phyloP scores from a whole-genome alignment of 2,113 vertebrate species.

The Terrapene triunguis region DNA sequence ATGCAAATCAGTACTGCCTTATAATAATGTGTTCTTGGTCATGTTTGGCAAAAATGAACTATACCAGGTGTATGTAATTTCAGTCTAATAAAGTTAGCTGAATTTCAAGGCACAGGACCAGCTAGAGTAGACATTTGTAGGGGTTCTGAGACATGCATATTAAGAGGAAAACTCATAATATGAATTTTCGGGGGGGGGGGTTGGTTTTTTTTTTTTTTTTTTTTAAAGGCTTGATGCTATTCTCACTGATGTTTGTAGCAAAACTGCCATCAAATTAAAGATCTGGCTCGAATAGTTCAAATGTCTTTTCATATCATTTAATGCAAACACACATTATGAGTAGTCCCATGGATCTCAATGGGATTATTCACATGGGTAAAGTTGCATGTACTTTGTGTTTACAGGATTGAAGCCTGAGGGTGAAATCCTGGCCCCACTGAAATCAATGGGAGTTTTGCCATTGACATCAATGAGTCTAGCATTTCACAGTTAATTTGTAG shows the following conservation, averaged over 20 bases:
- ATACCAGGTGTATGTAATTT: rapidly evolving
- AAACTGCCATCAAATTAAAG: not conserved
- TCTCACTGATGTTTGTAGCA: not conserved
- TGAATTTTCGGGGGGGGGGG: not conserved
- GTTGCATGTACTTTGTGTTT: not conserved
- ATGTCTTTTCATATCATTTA: not conserved
- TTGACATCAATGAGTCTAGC: not conserved
- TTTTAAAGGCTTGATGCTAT: not conserved
- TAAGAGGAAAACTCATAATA: not conserved
- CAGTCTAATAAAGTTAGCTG: not conserved
- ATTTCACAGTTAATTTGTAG: not conserved
- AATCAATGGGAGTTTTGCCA: not conserved
- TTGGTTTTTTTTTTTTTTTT: not conserved
- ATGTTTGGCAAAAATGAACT: not conserved
- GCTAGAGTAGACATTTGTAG: not conserved
- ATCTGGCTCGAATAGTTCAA: not conserved
- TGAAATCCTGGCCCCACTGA: not conserved
- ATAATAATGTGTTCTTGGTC: not conserved
- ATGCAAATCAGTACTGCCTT: rapidly evolving
- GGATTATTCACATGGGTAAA: not conserved
- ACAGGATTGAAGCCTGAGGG: conserved; percentile 44
- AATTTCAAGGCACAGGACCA: not conserved
- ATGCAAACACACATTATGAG: not conserved
- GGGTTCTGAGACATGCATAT: not conserved
- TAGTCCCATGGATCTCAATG: not conserved